Percentiles rank a stretch among this genome's conserved stretches.
Evolutionary conservation across 1,140 invertebrate genomes (phyloP).

Genomic region (Ephestia elutella): DNA sequence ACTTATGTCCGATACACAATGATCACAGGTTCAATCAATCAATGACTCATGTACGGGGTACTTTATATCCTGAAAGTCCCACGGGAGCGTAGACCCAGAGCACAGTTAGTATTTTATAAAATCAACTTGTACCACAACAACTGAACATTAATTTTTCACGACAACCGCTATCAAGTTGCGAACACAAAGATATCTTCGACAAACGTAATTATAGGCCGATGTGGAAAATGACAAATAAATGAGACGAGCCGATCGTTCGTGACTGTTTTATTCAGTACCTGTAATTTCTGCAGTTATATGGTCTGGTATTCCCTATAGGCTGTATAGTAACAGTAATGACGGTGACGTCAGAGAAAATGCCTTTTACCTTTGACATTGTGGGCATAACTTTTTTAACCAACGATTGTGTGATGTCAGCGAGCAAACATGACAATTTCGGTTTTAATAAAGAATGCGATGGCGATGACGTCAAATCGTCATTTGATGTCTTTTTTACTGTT

Average conservation of each 20-base stretch:
- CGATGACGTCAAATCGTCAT: no score
- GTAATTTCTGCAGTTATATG: not conserved
- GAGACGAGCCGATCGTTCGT: not conserved
- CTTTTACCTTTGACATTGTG: no score
- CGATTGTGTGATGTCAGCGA: no score
- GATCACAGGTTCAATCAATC: no score
- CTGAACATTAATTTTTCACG: not conserved
- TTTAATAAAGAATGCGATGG: no score
- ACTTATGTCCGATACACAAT: no score
- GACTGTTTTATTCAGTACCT: not conserved
- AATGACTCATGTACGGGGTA: no score
- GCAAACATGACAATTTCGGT: no score
- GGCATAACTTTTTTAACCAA: no score
- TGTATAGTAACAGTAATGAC: not conserved
- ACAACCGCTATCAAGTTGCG: not conserved
- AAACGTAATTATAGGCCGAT: not conserved
- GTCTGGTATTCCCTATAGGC: not conserved
- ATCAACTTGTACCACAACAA: not conserved
- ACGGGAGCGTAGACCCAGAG: no score
- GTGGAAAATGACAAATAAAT: not conserved
- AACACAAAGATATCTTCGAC: not conserved
- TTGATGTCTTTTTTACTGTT: no score
- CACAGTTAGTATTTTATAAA: not conserved
- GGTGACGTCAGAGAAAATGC: not conserved
- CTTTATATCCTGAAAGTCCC: no score